A percentile compares a stretch with the other conserved stretches of the same genome.
phyloP scores from a whole-genome alignment of 2,797 vertebrate genomes.

The Epinephelus malabaricus region DNA sequence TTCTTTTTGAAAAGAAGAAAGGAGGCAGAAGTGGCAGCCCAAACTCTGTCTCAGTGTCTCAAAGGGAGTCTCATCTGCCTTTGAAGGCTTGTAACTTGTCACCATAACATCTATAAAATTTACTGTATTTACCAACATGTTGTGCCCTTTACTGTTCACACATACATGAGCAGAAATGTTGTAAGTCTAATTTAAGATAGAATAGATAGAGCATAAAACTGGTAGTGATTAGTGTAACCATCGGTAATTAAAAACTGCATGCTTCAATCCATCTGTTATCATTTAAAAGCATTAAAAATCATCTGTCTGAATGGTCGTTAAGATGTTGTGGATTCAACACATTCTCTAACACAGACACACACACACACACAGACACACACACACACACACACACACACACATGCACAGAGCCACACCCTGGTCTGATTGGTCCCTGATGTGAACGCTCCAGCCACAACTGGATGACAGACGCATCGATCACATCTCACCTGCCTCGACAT shows the following conservation, averaged over 20 bases:
- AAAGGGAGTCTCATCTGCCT: constrained; percentile 5
- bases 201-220: constrained; percentile 6
- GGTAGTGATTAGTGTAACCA: constrained; percentile 31
- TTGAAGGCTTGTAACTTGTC: background rate
- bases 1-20: constrained; percentile 23
- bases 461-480: constrained; percentile 63
- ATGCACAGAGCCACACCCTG: constrained; percentile 50
- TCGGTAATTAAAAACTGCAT: constrained; percentile 23
- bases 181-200: background rate
- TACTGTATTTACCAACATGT: background rate
- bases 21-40: background rate
- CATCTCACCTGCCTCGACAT: constrained; percentile 49
- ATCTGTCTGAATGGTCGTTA: constrained; percentile 39
- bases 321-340: constrained; percentile 43
- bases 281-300: constrained; percentile 43
- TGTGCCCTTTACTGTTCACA: background rate
- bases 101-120: background rate
- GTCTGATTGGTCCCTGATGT: constrained; percentile 68
- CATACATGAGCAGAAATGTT: background rate
- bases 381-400: constrained; percentile 27
- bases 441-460: constrained; percentile 42
- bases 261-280: constrained; percentile 50
- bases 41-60: constrained; percentile 20
- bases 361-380: background rate
- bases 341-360: constrained; percentile 23